Conservation (phyloP, 2,113 vertebrate genomes). For the Bambusicola thoracicus region DNA sequence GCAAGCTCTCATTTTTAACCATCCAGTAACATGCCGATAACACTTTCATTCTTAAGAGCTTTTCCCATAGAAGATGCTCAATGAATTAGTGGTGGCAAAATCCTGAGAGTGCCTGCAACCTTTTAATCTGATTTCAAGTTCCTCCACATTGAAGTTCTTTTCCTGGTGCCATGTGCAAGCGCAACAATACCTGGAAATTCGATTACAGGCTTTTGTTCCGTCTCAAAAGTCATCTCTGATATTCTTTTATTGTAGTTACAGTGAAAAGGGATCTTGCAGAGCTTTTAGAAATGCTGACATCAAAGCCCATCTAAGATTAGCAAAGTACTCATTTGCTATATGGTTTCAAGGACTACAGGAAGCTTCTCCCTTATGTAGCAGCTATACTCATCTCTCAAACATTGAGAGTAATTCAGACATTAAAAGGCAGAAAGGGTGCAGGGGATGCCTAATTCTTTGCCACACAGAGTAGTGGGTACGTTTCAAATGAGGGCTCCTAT, state of each 20-base stretch:
- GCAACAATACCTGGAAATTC: neutral
- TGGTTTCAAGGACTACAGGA: neutral
- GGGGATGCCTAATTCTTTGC: neutral
- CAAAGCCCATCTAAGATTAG: constrained; percentile 6
- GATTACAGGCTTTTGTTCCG: neutral
- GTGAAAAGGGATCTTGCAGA: neutral
- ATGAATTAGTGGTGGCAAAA: neutral
- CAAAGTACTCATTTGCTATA: neutral
- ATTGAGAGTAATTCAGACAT: neutral
- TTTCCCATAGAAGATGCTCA: neutral
- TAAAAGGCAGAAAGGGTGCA: neutral
- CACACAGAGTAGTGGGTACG: neutral
- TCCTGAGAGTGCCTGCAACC: neutral
- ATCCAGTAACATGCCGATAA: neutral
- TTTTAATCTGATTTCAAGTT: neutral
- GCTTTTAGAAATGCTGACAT: neutral
- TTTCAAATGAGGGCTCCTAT: neutral
- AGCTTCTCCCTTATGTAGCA: neutral
- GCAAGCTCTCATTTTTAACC: neutral
- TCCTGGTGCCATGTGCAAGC: neutral
- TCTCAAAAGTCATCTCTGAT: neutral
- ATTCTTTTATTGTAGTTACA: neutral
- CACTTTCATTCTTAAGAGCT: neutral
- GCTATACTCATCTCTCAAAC: neutral
- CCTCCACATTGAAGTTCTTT: neutral